Evolutionary conservation across 2,797 vertebrate genomes (phyloP).

Genomic region (Micrastur ruficollis): DNA sequence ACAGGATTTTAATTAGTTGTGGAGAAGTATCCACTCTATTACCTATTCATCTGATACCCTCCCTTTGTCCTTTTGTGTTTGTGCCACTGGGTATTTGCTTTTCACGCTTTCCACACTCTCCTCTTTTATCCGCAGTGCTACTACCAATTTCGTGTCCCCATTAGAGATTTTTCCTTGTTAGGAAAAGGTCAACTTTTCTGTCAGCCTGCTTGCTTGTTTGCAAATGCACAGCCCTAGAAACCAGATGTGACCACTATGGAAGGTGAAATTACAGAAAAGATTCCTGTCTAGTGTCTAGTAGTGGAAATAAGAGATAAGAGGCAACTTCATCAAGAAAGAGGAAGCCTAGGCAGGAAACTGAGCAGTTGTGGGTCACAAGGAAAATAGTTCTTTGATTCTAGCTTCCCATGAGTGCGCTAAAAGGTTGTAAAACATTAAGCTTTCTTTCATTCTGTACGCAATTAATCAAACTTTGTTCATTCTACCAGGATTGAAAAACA

Average conservation of each 20-base stretch:
- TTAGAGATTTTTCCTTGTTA: background rate
- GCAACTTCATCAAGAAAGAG: background rate
- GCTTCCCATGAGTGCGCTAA: background rate
- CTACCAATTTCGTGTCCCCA: background rate
- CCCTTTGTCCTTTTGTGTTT: background rate
- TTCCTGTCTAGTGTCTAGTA: background rate
- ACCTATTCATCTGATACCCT: background rate
- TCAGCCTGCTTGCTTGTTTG: background rate
- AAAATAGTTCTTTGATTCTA: background rate
- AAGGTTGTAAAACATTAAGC: background rate
- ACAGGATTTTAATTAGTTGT: background rate
- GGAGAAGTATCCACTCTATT: background rate
- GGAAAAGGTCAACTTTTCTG: background rate
- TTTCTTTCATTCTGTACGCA: background rate
- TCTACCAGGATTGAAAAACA: background rate
- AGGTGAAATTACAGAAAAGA: background rate
- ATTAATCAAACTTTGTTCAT: background rate
- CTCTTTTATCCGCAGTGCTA: background rate
- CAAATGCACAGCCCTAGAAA: background rate
- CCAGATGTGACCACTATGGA: background rate
- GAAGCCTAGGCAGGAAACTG: background rate
- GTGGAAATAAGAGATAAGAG: background rate
- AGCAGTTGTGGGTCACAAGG: background rate
- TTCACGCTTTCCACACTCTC: background rate
- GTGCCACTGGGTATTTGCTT: background rate